Evolutionary conservation across 2,888 invertebrate genomes (phyloP).

Genomic region (Drosophila longiperda): DNA sequence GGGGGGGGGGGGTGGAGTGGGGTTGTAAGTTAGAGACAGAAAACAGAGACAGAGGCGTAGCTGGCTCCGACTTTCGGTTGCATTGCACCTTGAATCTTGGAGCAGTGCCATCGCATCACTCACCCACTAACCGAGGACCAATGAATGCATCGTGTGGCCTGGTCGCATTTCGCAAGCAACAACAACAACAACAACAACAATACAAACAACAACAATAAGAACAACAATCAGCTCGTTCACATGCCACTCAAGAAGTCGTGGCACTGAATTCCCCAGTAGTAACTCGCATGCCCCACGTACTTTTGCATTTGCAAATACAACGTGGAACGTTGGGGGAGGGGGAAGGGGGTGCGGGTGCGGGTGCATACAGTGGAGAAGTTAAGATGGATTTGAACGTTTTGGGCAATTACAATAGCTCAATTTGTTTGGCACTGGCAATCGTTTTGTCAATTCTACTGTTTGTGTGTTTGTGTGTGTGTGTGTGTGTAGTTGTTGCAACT

Average conservation of each 20-base stretch:
- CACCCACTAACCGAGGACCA: conserved; percentile 74
- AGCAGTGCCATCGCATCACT: conserved; percentile 69
- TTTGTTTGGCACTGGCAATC: conserved; percentile 74
- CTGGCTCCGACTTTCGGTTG: conserved; percentile 66
- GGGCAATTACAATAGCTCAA: conserved; percentile 80
- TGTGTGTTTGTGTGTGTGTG: conserved; percentile 3
- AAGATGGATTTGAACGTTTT: conserved; percentile 78
- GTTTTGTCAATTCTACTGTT: conserved; percentile 67
- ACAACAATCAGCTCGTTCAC: conserved; percentile 68
- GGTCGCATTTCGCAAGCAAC: conserved; percentile 73
- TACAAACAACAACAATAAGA: conserved; percentile 20
- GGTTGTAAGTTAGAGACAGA: neutral
- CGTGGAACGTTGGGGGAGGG: neutral
- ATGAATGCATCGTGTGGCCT: conserved; percentile 58
- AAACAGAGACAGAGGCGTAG: conserved; percentile 48
- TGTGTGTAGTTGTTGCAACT: conserved; percentile 14
- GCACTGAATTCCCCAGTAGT: conserved; percentile 65
- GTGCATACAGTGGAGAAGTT: conserved; percentile 23
- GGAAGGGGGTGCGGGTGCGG: too few species aligned
- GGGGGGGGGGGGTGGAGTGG: neutral
- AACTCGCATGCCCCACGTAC: conserved; percentile 63
- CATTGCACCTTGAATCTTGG: conserved; percentile 72
- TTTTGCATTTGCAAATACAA: conserved; percentile 31
- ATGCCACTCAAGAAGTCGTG: conserved; percentile 79
- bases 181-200: conserved; percentile 20